Percentiles rank a stretch among this genome's conserved stretches.
Conservation (phyloP, 2,113 vertebrate genomes). For the Fregata magnificens region DNA sequence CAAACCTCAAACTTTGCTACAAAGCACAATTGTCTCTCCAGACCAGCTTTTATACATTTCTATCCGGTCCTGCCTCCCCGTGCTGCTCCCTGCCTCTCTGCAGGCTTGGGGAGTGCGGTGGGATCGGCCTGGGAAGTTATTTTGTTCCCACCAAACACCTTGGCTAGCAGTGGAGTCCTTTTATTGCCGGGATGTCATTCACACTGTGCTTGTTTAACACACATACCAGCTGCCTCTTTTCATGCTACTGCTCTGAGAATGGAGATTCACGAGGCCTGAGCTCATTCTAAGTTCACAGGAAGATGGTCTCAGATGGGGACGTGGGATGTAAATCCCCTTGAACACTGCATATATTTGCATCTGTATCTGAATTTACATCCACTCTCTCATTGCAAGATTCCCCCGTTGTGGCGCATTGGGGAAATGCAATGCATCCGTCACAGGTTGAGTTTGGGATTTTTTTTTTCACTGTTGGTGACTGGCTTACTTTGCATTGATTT, state of each 20-base stretch:
- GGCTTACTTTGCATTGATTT: neutral
- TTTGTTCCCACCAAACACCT: slow-evolving; percentile 58
- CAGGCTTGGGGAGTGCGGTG: neutral
- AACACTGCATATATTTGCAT: slow-evolving; percentile 32
- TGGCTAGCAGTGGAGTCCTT: slow-evolving; percentile 12
- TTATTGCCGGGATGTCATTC: slow-evolving; percentile 32
- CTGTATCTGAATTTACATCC: slow-evolving; percentile 2
- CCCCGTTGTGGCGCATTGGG: fast-evolving
- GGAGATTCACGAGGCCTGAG: slow-evolving; percentile 16
- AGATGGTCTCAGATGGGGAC: slow-evolving; percentile 13
- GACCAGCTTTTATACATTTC: neutral
- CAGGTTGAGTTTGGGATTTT: neutral
- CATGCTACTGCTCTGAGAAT: slow-evolving; percentile 51
- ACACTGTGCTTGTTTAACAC: slow-evolving; percentile 55
- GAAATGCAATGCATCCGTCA: neutral
- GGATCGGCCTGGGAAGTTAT: slow-evolving; percentile 38
- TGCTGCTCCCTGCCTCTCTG: neutral
- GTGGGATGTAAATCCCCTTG: slow-evolving; percentile 28
- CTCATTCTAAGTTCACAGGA: slow-evolving; percentile 40
- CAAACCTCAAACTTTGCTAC: slow-evolving; percentile 7
- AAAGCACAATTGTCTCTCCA: neutral
- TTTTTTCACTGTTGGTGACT: neutral
- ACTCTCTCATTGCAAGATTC: neutral
- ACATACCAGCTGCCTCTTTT: slow-evolving; percentile 51
- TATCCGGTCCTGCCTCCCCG: neutral